Evolutionary conservation across 2,888 invertebrate species (phyloP), one percentile per base, ranked within the genome.

Genomic region (Eupithecia pulchellata): DNA sequence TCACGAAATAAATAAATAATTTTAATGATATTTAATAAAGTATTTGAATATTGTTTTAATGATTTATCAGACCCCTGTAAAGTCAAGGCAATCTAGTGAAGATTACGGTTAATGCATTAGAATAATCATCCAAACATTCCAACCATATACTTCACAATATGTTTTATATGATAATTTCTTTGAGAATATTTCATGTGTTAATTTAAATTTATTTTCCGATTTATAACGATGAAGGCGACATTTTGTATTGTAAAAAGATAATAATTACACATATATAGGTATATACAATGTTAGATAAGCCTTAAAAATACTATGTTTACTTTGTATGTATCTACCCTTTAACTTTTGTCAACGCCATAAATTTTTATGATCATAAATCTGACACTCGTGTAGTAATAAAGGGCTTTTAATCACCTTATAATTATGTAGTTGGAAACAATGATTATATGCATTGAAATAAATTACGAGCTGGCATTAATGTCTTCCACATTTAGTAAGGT

Each of bases 271-370:
- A 8, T 52, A 52, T 25, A 1, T 25, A 13, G 20, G 11, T 4
- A 25, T 25, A 4, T 25, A 13, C 20, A 20, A 47, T 20, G 11
- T 25, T 47, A 4, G 17, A 25, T 52, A 52, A 52, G 25, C 25
- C 25, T 25, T 52, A 52, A 11, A 47, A 47, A 52, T 13, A 42
- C 8, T 9, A 47, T 20, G 47, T 47, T 47, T 47, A 47, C 47
- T 47, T 1, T 52, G 11, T 52, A 11, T 39, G 17, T 20, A 8
- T 25, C 11, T 52, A 25, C 25, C 25, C 25, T 52, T 25, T 52
- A 52, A 52, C 13, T 13, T 52, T 20, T 47, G n/a, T 47, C 47
- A 47, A 47, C 11, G 52, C 52, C 52, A 52, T 52, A 52, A 52
- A 52, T 0, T 25, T 52, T 52, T 52, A 52, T 25, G 52, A 25